Percentiles rank a stretch among this genome's conserved stretches.
Evolutionary conservation across 2,888 invertebrate species (phyloP).

Genomic region (Spisula subtruncata): DNA sequence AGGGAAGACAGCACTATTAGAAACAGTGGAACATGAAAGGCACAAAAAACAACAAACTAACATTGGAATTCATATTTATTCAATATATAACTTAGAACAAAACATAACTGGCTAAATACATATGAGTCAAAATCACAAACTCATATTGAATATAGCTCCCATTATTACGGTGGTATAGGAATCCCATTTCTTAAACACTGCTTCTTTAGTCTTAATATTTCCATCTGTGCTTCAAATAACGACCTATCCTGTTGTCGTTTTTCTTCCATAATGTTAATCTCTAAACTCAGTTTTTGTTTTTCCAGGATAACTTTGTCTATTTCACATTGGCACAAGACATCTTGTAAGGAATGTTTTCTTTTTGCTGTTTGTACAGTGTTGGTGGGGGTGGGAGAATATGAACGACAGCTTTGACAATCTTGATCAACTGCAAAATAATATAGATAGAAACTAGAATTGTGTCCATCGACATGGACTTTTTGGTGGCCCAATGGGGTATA

Average conservation of each 20-base stretch:
- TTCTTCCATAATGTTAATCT: neutral
- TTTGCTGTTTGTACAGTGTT: neutral
- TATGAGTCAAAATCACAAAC: neutral
- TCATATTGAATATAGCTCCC: neutral
- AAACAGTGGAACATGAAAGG: too few species aligned
- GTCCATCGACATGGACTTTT: too few species aligned
- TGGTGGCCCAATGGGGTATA: too few species aligned
- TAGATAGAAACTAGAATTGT: too few species aligned
- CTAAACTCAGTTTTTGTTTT: conserved; percentile 15
- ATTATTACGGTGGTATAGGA: neutral
- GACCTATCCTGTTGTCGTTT: conserved; percentile 10
- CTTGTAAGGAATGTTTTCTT: conserved; percentile 2
- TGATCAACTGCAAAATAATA: neutral
- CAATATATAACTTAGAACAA: neutral
- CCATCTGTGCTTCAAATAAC: conserved; percentile 20
- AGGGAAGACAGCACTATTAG: too few species aligned
- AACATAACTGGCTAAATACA: neutral
- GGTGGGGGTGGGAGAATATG: neutral
- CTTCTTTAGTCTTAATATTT: conserved; percentile 15
- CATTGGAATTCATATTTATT: conserved; percentile 8
- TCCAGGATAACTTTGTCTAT: neutral
- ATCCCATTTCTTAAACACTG: neutral
- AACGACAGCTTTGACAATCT: neutral
- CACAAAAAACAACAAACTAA: neutral
- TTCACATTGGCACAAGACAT: neutral